Evolutionary conservation across 1,140 invertebrate genomes (phyloP), one percentile per base, ranked within the genome.

Genomic region (Eubasilissa regina): DNA sequence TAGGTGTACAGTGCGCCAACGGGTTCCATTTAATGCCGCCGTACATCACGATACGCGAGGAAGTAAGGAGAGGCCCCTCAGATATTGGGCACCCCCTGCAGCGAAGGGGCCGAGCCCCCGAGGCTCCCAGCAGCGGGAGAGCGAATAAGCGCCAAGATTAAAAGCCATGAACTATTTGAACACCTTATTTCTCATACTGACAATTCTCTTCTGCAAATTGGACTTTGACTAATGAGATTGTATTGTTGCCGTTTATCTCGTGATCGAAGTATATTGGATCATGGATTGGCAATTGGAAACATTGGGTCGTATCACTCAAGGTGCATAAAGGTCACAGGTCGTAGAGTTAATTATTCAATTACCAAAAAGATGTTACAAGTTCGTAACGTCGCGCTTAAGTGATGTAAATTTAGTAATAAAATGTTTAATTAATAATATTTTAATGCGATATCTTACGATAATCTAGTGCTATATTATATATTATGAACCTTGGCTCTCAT

Each of bases 11-110:
- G 55, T 19, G 64, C 43, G n/a, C 68, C 17, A 53, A 47, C 70
- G 77, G 77, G 77, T 58, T 73, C 77, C 68, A 43, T 74, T 79
- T 79, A 79, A 74, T 79, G 56, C 56, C 43, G 47, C 77, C 77
- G 74, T 79, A 74, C 70, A 79, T 79, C 77, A 79, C 15, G 17
- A 17, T 3, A n/a, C 8, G 53, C 15, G 19, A 21, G 13, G 68
- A 21, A 10, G 47, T 17, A 6, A n/a, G 25, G 68, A 53, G 60
- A 35, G n/a, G 64, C 64, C 64, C 68, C 51, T 53, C 19, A 21
- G 47, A 73, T 73, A 73, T 73, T 51, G 47, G 47, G 68, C 19
- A n/a, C 9, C 68, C 68, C 68, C 68, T 43, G 68, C n/a, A 13
- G 68, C 15, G 75, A 8, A 21, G 21, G n/a, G 47, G 13, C 53